Conservation (phyloP, 2,888 invertebrate species). For the Hydrotaea cyrtoneurina region DNA sequence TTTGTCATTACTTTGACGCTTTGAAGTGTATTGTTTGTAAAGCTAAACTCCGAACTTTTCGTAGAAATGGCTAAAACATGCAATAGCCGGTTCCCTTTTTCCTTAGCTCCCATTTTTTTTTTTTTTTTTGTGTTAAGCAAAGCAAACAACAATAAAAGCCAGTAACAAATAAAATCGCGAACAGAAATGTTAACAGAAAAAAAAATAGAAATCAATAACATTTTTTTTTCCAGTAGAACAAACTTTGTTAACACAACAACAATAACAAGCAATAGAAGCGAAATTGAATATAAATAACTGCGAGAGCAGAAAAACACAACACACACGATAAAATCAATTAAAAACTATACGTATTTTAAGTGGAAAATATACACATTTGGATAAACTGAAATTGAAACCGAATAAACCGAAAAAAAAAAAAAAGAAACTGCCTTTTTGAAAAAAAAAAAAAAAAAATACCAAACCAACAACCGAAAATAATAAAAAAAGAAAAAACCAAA, state of each 20-base stretch:
- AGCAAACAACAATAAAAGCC: constrained; percentile 22
- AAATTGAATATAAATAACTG: constrained; percentile 10
- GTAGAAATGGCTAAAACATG: neutral
- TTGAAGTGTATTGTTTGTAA: neutral
- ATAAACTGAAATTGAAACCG: constrained; percentile 30
- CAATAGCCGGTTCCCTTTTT: neutral
- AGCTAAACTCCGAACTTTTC: neutral
- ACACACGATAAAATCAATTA: constrained; percentile 15
- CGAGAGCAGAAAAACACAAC: constrained; percentile 7
- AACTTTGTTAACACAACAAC: constrained; percentile 11
- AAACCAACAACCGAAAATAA: constrained; percentile 11
- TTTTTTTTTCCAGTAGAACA: constrained; percentile 6
- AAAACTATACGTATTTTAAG: constrained; percentile 28
- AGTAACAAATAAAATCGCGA: neutral
- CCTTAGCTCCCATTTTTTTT: neutral
- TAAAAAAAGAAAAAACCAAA: neutral
- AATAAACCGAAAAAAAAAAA: constrained; percentile 33
- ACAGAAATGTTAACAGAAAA: no score
- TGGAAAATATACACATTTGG: constrained; percentile 8
- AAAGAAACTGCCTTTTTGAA: constrained; percentile 57
- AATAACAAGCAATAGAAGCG: constrained; percentile 16
- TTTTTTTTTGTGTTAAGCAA: neutral
- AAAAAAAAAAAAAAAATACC: constrained; percentile 41
- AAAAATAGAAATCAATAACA: constrained; percentile 10
- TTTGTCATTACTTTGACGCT: neutral